Percentiles rank a stretch among this genome's conserved stretches.
Conservation (phyloP, 2,888 invertebrate species). For the Branchinecta sandiegonensis region DNA sequence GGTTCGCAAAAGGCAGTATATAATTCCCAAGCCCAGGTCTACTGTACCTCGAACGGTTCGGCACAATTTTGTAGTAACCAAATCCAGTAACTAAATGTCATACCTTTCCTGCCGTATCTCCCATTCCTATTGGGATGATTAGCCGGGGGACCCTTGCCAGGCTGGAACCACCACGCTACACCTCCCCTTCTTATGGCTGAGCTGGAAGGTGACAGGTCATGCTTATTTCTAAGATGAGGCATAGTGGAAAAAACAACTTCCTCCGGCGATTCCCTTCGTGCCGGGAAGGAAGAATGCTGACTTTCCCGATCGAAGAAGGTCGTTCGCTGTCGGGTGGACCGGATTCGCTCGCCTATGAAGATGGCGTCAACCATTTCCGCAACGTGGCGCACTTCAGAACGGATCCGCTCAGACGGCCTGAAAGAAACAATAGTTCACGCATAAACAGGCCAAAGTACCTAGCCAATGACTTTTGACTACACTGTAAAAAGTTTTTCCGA, state of each 20-base stretch:
- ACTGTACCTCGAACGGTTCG: too few species aligned
- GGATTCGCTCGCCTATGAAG: conserved; percentile 7
- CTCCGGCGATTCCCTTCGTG: conserved; percentile 9
- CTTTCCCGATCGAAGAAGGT: neutral
- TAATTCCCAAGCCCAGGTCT: too few species aligned
- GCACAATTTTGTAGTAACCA: too few species aligned
- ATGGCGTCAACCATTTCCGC: conserved; percentile 8
- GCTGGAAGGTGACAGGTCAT: neutral
- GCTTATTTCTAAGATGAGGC: neutral
- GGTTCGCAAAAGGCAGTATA: too few species aligned
- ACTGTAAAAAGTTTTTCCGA: too few species aligned
- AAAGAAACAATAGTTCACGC: neutral
- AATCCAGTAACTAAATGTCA: neutral
- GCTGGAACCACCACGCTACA: conserved; percentile 12
- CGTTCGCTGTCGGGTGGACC: neutral
- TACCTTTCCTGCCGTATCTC: neutral
- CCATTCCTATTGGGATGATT: neutral
- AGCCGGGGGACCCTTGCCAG: neutral
- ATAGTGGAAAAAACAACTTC: neutral
- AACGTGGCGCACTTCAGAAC: neutral
- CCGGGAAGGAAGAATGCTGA: neutral
- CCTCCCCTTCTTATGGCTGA: neutral
- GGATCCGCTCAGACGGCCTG: conserved; percentile 13
- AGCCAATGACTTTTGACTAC: too few species aligned
- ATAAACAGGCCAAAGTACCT: neutral